Conservation (phyloP, 2,888 invertebrate species). For the Fissipunctia ypsillon region DNA sequence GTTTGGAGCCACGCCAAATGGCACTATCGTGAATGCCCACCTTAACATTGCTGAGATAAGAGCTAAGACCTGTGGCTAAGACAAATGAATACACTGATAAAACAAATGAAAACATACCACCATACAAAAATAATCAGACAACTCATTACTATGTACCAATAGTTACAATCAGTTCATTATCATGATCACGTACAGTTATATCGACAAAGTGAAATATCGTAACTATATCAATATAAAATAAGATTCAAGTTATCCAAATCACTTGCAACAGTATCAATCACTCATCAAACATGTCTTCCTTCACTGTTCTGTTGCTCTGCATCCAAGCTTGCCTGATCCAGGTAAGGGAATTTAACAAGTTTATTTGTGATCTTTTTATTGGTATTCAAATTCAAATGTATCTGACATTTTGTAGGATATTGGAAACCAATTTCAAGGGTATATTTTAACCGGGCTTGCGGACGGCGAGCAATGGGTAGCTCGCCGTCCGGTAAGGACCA, state of each 20-base stretch:
- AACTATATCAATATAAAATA: conserved; percentile 36
- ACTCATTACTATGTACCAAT: background rate
- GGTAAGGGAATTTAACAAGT: conserved; percentile 53
- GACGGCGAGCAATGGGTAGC: too few relatives aligned
- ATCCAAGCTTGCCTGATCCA: conserved; percentile 73
- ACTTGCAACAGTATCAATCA: conserved; percentile 15
- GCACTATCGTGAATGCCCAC: too few relatives aligned
- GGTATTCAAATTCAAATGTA: too few relatives aligned
- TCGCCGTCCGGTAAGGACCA: too few relatives aligned
- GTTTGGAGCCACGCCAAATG: too few relatives aligned
- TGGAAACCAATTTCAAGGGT: too few relatives aligned
- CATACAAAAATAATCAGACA: background rate
- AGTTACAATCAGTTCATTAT: background rate
- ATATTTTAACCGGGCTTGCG: too few relatives aligned
- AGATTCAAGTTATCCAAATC: background rate
- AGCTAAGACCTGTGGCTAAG: background rate
- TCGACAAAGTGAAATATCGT: background rate
- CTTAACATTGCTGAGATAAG: background rate
- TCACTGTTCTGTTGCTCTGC: conserved; percentile 70
- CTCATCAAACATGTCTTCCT: conserved; percentile 67
- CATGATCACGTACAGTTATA: conserved; percentile 25
- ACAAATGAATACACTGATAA: background rate
- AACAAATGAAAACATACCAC: background rate
- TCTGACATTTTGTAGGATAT: too few relatives aligned
- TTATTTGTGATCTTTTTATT: background rate